Conservation (phyloP, 2,113 vertebrate genomes). For the Gallinago undulata region DNA sequence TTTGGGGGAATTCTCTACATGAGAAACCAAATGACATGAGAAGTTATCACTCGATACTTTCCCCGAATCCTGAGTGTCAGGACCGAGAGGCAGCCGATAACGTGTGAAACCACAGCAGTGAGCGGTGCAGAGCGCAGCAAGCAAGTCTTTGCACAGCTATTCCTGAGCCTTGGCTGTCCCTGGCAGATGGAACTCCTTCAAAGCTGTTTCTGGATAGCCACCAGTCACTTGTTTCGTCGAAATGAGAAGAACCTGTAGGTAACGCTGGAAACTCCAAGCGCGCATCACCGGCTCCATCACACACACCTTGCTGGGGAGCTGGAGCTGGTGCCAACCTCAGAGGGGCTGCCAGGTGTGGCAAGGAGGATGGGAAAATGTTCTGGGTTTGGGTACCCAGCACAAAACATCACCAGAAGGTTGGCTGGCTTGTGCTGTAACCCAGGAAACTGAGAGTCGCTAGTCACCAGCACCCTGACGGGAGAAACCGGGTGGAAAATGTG, state of each 20-base stretch:
- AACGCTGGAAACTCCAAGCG: constrained; percentile 22
- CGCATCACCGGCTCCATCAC: neutral
- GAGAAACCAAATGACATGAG: neutral
- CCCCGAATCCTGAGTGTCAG: constrained; percentile 55
- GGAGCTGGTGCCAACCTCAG: neutral
- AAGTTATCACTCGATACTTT: constrained; percentile 41
- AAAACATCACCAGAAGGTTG: neutral
- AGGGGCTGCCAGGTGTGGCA: neutral
- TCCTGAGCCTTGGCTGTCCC: constrained; percentile 53
- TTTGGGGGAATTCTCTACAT: neutral
- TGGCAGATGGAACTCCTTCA: constrained; percentile 8
- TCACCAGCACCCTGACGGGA: neutral
- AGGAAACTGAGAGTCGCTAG: neutral
- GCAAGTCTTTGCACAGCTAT: constrained; percentile 54
- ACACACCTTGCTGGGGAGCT: neutral
- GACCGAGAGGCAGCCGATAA: constrained; percentile 15
- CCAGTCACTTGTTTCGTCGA: neutral
- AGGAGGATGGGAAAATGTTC: neutral
- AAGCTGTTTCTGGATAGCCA: constrained; percentile 30
- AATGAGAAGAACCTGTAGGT: constrained; percentile 37
- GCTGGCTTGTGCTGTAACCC: neutral
- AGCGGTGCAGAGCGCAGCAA: constrained; percentile 18
- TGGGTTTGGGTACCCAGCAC: neutral
- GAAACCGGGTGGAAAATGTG: neutral
- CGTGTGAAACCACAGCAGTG: constrained; percentile 62